These are phyloP conservation scores for Hyphantria cunea DNA, from an alignment of 1,140 invertebrate genomes.

Conservation along the genomic window DNA sequence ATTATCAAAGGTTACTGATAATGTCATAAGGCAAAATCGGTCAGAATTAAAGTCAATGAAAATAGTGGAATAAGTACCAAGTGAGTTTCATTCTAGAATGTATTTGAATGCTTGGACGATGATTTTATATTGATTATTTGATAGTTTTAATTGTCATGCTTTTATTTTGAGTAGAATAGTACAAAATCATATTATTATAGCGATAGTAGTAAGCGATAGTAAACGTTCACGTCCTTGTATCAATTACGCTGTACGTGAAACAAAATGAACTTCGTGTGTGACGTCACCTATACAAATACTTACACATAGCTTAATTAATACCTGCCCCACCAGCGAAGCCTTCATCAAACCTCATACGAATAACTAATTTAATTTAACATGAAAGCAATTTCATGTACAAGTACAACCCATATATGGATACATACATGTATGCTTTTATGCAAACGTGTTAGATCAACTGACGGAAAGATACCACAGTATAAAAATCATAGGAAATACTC, in stretches of 20 bases:
- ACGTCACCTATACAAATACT: conserved; percentile 23
- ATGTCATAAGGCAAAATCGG: too few species aligned
- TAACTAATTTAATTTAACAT: conserved; percentile 64
- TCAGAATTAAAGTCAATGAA: too few species aligned
- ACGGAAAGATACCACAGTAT: too few species aligned
- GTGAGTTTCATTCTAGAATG: too few species aligned
- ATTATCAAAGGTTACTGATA: too few species aligned
- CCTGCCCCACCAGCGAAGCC: conserved; percentile 35
- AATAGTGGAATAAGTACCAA: too few species aligned
- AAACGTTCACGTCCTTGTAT: conserved; percentile 10
- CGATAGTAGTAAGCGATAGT: background rate
- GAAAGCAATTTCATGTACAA: conserved; percentile 59
- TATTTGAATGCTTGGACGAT: conserved; percentile 1
- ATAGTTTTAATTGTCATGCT: too few species aligned
- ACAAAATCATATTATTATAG: too few species aligned
- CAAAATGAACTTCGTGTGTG: conserved; percentile 20
- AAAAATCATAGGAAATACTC: conserved; percentile 29
- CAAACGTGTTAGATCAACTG: too few species aligned
- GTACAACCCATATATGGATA: conserved; percentile 47
- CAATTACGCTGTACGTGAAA: conserved; percentile 17
- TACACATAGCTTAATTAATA: conserved; percentile 50
- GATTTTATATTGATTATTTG: too few species aligned
- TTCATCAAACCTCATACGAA: conserved; percentile 57
- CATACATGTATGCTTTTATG: too few species aligned
- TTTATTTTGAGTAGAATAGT: background rate